Evolutionary conservation across 2,113 vertebrate species (phyloP), one percentile per base, ranked within the genome.

Genomic region (Zapornia atra): DNA sequence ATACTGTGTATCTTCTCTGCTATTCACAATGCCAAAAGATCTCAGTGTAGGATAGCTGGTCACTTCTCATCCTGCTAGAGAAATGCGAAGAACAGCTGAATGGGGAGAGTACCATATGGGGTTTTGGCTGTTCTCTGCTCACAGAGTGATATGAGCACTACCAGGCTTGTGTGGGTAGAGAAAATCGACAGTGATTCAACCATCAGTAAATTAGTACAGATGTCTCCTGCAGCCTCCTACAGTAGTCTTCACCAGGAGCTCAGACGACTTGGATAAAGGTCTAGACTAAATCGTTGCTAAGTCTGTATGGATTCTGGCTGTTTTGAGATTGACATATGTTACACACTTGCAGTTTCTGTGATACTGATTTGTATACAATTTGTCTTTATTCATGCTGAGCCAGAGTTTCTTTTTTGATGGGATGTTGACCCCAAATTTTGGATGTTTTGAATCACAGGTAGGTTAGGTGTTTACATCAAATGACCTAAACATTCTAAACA

Each of bases 191-290:
- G 89, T 92, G 92, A 95, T 94, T 95, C 89, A 95, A 36, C 61
- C 63, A 25, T 91, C 91, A 91, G 87, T 97, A 95, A 95, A 95
- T 92, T 91, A 87, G 89, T 94, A 56, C 84, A 94, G 95, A 89
- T 95, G 84, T 95, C 96, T 95, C 94, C 94, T 0, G 14, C 77
- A 89, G 83, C 91, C 86, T 96, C 88, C 92, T 88, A 83, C 95
- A 71, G 88, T 79, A 95, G 69, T 69, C 72, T 48, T 96, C 83
- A 78, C 86, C 48, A 26, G 16, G 80, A 86, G 83, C 88, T 94
- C 83, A 86, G 65, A 79, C 10, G 1, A 64, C 83, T 92, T 95
- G 94, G 80, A 92, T 88, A 40, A 94, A 93, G 77, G 92, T 94
- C 90, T 94, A 93, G 86, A 84, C 86, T 91, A 92, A 86, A 82